phyloP scores from a whole-genome alignment of 2,888 invertebrate species.

The Dryocosmus kuriphilus region DNA sequence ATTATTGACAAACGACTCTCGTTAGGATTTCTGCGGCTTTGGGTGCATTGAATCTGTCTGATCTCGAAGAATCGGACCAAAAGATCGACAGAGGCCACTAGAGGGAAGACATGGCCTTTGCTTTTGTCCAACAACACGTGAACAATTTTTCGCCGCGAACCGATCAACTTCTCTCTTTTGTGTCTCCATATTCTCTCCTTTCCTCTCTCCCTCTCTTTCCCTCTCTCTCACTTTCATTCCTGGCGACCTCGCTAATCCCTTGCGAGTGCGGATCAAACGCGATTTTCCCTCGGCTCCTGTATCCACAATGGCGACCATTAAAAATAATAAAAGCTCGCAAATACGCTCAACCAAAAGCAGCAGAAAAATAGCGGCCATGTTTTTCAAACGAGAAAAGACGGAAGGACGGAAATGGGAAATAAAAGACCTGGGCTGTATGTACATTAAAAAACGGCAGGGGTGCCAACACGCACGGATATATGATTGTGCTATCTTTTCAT shows the following conservation, averaged over 20 bases:
- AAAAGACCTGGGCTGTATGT: constrained; percentile 37
- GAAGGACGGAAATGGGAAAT: constrained; percentile 37
- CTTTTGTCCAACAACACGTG: constrained; percentile 45
- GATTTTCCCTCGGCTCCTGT: constrained; percentile 41
- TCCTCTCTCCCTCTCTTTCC: background rate
- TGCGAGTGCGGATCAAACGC: constrained; percentile 43
- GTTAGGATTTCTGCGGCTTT: constrained; percentile 8
- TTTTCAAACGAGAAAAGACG: constrained; percentile 40
- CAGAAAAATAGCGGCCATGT: constrained; percentile 41
- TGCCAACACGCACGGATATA: constrained; percentile 31
- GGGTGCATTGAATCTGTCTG: background rate
- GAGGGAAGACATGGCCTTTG: constrained; percentile 38
- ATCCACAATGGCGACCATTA: constrained; percentile 41
- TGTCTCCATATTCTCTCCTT: background rate
- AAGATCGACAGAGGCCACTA: background rate
- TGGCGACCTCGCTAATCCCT: constrained; percentile 41
- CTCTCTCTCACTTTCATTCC: constrained; percentile 28
- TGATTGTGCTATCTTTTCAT: constrained; percentile 36
- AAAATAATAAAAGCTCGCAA: constrained; percentile 43
- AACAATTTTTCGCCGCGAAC: constrained; percentile 52
- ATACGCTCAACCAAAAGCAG: constrained; percentile 31
- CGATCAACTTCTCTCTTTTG: constrained; percentile 39
- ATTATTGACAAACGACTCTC: background rate
- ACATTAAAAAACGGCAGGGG: constrained; percentile 33
- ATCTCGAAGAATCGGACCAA: constrained; percentile 17